These are phyloP conservation scores for Oryctes rhinoceros DNA, from an alignment of 1,140 invertebrate genomes.

Conservation along the genomic window DNA sequence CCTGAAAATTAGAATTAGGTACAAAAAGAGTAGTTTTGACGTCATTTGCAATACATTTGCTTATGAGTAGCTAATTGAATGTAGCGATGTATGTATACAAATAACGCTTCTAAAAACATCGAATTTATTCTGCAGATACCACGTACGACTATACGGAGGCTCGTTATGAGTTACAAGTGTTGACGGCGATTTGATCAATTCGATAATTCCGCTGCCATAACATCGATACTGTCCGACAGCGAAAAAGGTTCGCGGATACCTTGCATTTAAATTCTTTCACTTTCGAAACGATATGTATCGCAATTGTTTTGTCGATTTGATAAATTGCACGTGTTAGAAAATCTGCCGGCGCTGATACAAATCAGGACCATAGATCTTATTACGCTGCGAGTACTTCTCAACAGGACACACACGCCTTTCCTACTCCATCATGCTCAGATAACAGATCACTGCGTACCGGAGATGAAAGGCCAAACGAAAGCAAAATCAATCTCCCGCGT, in stretches of 20 bases:
- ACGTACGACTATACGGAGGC: no score
- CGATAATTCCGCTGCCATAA: neutral
- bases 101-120: no score
- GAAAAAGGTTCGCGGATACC: neutral
- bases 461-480: neutral
- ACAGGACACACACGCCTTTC: constrained; percentile 15
- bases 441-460: neutral
- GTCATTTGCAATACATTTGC: no score
- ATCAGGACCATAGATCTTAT: constrained; percentile 25
- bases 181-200: neutral
- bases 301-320: constrained; percentile 29
- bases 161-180: neutral
- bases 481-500: neutral
- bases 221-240: neutral
- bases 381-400: constrained; percentile 14
- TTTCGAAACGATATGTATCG: neutral
- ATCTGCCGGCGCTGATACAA: neutral
- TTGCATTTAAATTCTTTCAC: neutral
- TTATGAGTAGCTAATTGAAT: no score
- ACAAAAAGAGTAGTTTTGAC: no score
- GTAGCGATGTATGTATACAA: no score
- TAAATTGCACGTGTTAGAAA: constrained; percentile 27
- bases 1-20: no score
- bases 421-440: constrained; percentile 12
- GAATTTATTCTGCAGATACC: no score